phyloP scores from a whole-genome alignment of 2,888 invertebrate species.

The Therioaphis trifolii region DNA sequence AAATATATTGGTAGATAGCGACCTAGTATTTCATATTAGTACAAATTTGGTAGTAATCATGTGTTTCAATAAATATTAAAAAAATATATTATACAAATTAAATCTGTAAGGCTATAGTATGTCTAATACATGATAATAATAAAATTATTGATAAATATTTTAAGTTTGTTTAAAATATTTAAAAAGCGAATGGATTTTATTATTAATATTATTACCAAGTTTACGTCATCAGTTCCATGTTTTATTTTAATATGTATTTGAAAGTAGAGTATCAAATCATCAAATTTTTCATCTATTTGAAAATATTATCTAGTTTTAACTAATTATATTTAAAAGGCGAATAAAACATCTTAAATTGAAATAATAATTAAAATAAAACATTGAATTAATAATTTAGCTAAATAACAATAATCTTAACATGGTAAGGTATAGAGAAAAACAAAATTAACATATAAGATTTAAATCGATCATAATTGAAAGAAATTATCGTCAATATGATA shows the following conservation, averaged over 20 bases:
- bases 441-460: conserved; percentile 44
- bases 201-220: neutral
- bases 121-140: conserved; percentile 14
- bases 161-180: conserved; percentile 32
- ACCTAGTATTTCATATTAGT: conserved; percentile 33
- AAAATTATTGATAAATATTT: conserved; percentile 30
- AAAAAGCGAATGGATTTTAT: neutral
- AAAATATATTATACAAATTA: conserved; percentile 49
- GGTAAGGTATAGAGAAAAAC: conserved; percentile 48
- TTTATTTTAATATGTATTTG: neutral
- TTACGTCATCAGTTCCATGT: conserved; percentile 6
- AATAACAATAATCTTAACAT: conserved; percentile 53
- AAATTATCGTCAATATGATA: conserved; percentile 53
- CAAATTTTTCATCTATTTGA: conserved; percentile 16
- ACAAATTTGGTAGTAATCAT: conserved; percentile 40
- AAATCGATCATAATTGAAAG: conserved; percentile 16
- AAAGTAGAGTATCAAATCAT: neutral
- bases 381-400: conserved; percentile 58
- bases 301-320: conserved; percentile 36
- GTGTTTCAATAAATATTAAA: conserved; percentile 29
- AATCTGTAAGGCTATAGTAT: conserved; percentile 11
- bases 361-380: conserved; percentile 60
- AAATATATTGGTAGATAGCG: conserved; percentile 10
- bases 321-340: conserved; percentile 50
- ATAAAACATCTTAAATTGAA: conserved; percentile 47